Evolutionary conservation across 2,113 vertebrate genomes (phyloP).

Genomic region (Xenus cinereus): DNA sequence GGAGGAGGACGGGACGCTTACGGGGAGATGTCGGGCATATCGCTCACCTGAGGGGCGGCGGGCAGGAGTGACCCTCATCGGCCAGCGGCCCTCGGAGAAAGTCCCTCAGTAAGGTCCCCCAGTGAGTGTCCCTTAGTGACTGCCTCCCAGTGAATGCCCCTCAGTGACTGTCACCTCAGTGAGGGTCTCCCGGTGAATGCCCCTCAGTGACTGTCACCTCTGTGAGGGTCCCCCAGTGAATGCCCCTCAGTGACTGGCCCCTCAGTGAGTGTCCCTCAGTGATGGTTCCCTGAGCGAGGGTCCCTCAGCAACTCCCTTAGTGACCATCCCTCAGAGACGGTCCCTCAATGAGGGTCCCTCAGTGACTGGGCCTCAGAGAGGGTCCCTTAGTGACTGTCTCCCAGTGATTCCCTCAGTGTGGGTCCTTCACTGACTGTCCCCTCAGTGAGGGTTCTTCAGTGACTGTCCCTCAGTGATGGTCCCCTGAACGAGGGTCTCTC

Average conservation of each 20-base stretch:
- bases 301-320: not conserved
- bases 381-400: not conserved
- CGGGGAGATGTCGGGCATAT: not conserved
- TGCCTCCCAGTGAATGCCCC: no score
- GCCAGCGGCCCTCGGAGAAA: not conserved
- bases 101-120: not conserved
- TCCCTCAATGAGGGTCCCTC: not conserved
- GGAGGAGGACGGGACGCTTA: not conserved
- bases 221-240: not conserved
- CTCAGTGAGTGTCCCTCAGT: not conserved
- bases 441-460: not conserved
- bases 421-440: not conserved
- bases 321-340: not conserved
- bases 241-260: not conserved
- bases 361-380: no score
- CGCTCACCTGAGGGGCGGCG: not conserved
- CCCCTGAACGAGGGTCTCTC: not conserved
- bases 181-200: not conserved
- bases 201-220: not conserved
- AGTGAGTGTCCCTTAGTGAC: not conserved
- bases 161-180: not conserved
- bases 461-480: no score
- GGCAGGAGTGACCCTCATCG: not conserved
- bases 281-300: no score
- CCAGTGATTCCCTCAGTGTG: not conserved